Base-by-base conservation (phyloP, 2,888 invertebrate species). In the Archips xylosteana region DNA sequence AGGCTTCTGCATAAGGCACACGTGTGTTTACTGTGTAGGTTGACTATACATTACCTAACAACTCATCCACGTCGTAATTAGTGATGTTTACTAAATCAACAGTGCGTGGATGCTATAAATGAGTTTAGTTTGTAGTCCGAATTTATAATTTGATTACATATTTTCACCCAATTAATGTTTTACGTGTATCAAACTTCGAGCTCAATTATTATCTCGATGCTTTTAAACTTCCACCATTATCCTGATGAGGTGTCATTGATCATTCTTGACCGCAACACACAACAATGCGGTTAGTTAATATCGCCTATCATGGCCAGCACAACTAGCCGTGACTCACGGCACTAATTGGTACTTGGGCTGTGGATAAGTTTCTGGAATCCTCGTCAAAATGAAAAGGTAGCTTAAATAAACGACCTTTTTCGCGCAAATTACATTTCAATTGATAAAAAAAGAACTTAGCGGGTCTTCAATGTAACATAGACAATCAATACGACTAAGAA, bases 401-500 rank as follows among this genome's bases (percentile, higher is more conserved):
- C 8, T 23, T 15, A 45, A 12, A 3, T 51, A 13, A 23, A 0
- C 8, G 9, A 2, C 54, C 23, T n/a, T 54, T 54, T 23, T 23
- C 8, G 8, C 6, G 6, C 15, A 54, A 65, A 51, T 51, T 36
- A 36, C 36, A 13, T 10, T 36, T 23, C 61, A 23, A 60, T 59
- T 60, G 6, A 61, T 62, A 57, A 51, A 12, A 61, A 61, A 39
- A 15, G 15, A 49, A 23, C 54, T 39, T 49, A 59, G 45, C 4
- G 32, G 49, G 32, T 42, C 57, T 60, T 69, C 39, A 74, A 74
- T 69, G 57, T 63, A 51, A n/a, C 32, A 65, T 60, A 69, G 64
- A 39, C 64, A 64, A 64, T 66, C 69, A 73, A 77, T 78, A 76
- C 76, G 70, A 77, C 75, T 77, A 72, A 70, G 74, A 78, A 79